Base-by-base conservation (phyloP, 1,140 invertebrate genomes). In the Papilio xuthus region DNA sequence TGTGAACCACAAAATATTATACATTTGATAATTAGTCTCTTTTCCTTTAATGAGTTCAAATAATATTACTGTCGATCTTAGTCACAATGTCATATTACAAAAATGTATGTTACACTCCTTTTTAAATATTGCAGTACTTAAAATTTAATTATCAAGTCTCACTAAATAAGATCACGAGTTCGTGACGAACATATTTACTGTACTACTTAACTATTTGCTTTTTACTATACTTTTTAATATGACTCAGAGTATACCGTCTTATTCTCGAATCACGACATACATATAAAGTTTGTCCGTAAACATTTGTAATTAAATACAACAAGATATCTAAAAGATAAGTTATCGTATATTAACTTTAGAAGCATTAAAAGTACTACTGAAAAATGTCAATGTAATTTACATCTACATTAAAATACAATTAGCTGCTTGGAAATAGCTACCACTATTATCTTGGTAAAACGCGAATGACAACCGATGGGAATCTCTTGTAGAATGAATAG, bases 91-190 rank as follows among this genome's bases (percentile, higher is more conserved):
- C 2, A 10, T 37, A 37, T 7, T 37, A 44, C 42, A 2, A 44
- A 44, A 44, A 44, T 44, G 4, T 44, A 37, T 37, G 12, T 10
- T 44, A 2, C 42, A 44, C 4, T 18, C 15, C 2, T 53, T n/a
- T 9, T 13, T 10, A 47, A 47, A 60, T 60, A 1, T 20, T 53
- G 4, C 50, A 60, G 10, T 60, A 60, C 23, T n/a, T 2, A 26
- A 60, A 60, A 60, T n/a, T 4, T 7, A 53, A 53, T 77, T 78
- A 80, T 80, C 79, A 70, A 32, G 4, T 20, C 1, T 56, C n/a
- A 12, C 9, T 70, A 6, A 37, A 70, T 70, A 70, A 41, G 37
- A 72, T 72, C 70, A 72, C 70, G 70, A 72, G 13, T 23, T 72
- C 70, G 41, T 72, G 41, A 72, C 41, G 37, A 37, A 69, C 32